Conservation (phyloP, 1,140 invertebrate species). For the Heterodera schachtii region DNA sequence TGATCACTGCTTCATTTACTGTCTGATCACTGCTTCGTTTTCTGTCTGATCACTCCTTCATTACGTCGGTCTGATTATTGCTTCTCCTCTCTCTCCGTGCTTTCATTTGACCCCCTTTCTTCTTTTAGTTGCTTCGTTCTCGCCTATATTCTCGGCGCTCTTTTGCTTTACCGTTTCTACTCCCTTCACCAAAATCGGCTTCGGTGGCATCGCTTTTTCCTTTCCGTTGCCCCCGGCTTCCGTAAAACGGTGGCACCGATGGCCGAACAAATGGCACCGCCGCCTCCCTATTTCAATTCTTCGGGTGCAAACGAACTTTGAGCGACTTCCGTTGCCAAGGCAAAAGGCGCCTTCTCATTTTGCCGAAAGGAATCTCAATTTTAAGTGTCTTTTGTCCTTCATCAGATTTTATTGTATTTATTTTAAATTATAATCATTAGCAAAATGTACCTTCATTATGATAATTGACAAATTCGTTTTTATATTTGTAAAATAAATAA, state of each 20-base stretch:
- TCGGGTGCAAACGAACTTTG: constrained; percentile 4
- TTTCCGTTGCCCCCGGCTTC: constrained; percentile 17
- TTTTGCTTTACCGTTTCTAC: constrained; percentile 22
- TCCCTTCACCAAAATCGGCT: constrained; percentile 1
- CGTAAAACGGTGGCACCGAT: constrained; percentile 24
- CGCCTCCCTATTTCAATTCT: constrained; percentile 3
- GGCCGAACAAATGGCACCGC: constrained; percentile 1
- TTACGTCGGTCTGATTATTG: background rate
- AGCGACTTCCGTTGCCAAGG: background rate
- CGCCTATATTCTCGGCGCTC: constrained; percentile 19
- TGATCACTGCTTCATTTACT: too few species aligned
- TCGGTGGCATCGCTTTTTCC: constrained; percentile 16
- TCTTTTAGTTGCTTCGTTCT: constrained; percentile 19
- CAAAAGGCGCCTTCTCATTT: background rate
- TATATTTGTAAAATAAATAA: too few species aligned
- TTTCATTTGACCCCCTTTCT: background rate
- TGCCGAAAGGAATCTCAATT: constrained; percentile 1
- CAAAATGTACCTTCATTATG: background rate
- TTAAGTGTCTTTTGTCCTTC: background rate
- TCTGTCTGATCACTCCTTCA: background rate
- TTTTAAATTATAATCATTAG: background rate
- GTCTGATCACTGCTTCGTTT: too few species aligned
- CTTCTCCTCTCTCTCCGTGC: background rate
- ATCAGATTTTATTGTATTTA: constrained; percentile 7
- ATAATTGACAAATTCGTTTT: background rate